Evolutionary conservation across 2,113 vertebrate genomes (phyloP), one percentile per base, ranked within the genome.

Genomic region (Gallinago undulata): DNA sequence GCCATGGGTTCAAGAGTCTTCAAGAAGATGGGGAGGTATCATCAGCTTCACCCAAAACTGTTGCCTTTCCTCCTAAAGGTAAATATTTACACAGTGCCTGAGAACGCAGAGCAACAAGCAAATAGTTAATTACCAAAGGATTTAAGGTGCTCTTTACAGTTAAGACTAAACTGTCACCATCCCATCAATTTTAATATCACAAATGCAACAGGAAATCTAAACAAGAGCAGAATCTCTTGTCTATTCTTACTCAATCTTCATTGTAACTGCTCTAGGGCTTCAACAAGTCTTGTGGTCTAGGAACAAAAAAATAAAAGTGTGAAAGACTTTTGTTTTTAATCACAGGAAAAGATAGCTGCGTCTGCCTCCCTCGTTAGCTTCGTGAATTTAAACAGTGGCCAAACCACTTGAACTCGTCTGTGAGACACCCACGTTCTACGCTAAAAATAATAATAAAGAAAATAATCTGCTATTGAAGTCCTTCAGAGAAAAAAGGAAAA

Each of bases 401-500:
- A 92, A 93, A 76, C 5, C 59, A 90, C 70, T 35, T 74, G 63
- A 95, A 93, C 31, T 69, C 13, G 0, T 43, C 75, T 66, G 56
- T 0, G 2, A 85, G 41, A n/a, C 48, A 85, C 27, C 43, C 48
- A 43, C 24, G 28, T 25, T 50, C 25, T 10, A 43, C 0, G 1
- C 41, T 69, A 67, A 70, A 73, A 70, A 39, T 21, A 53, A 23
- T 22, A 53, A 48, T 37, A 9, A 14, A 43, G 18, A 19, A 55
- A 72, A 57, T 5, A 72, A 59, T 6, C 37, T 82, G 35, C 27
- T 70, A 13, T 35, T 90, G 2, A 76, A 75, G 9, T 64, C 53
- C 67, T 62, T 79, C 41, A 33, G 39, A 69, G 22, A 6, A 17
- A 33, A 55, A 48, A 51, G 74, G 48, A 35, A 5, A 13, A 37